Percentiles rank a stretch among this genome's conserved stretches.
phyloP scores from a whole-genome alignment of 2,888 invertebrate species.

The Thera britannica region DNA sequence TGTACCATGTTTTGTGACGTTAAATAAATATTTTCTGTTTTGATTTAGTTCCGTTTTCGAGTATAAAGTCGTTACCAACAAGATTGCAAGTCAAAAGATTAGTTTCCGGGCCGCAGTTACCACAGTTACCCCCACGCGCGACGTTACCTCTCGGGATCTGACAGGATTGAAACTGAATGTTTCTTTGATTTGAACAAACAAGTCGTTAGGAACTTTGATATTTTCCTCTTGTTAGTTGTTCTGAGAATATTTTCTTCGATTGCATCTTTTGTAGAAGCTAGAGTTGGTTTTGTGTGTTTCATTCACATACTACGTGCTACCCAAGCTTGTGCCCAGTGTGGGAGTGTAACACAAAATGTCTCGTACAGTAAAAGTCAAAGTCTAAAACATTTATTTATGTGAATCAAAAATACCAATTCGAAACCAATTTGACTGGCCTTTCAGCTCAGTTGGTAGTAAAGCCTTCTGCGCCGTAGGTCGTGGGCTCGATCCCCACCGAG shows the following conservation, averaged over 20 bases:
- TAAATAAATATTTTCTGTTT: too few relatives aligned
- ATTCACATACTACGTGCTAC: too few relatives aligned
- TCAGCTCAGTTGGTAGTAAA: too few relatives aligned
- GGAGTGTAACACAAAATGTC: too few relatives aligned
- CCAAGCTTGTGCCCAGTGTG: background rate
- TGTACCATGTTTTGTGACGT: too few relatives aligned
- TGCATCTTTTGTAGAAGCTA: conserved; percentile 8
- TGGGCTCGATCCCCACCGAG: too few relatives aligned
- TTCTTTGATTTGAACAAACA: conserved; percentile 27
- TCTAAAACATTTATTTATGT: too few relatives aligned
- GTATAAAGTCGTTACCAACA: conserved; percentile 6
- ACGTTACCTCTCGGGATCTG: conserved; percentile 11
- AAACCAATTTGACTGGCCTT: too few relatives aligned
- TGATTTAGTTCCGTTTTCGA: conserved; percentile 1
- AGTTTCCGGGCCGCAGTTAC: conserved; percentile 29
- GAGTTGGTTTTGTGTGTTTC: background rate
- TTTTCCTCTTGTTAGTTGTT: conserved; percentile 13
- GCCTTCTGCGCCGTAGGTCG: too few relatives aligned
- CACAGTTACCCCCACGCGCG: background rate
- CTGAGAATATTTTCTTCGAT: conserved; percentile 3
- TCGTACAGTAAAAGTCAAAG: too few relatives aligned
- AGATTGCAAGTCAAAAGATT: conserved; percentile 22
- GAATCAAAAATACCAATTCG: too few relatives aligned
- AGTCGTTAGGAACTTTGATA: conserved; percentile 20
- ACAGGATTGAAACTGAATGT: conserved; percentile 18